Evolutionary conservation across 2,888 invertebrate species (phyloP).

Genomic region (Scaptomyza flava): DNA sequence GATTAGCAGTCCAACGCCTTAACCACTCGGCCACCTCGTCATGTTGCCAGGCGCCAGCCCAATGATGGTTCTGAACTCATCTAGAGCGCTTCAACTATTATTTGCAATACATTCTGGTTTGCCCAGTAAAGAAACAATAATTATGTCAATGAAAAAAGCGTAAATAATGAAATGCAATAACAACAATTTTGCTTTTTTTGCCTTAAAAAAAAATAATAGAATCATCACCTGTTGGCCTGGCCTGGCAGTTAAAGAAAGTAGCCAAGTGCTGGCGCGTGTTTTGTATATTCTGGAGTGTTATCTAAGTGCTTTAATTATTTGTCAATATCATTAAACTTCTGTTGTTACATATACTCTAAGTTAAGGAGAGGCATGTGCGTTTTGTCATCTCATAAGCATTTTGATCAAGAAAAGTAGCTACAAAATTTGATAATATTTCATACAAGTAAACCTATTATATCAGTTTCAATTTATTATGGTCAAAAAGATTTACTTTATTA

Average conservation of each 20-base stretch:
- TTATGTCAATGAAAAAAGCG: slow-evolving; percentile 60
- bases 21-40: slow-evolving; percentile 95
- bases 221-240: slow-evolving; percentile 26
- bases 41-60: slow-evolving; percentile 19
- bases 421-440: neutral
- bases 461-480: too few relatives aligned
- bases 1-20: slow-evolving; percentile 95
- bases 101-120: slow-evolving; percentile 1
- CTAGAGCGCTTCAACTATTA: neutral
- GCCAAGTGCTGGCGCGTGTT: slow-evolving; percentile 55
- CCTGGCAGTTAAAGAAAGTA: slow-evolving; percentile 57
- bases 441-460: too few relatives aligned
- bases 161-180: slow-evolving; percentile 15
- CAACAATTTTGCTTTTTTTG: slow-evolving; percentile 6
- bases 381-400: neutral
- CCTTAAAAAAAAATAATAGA: neutral
- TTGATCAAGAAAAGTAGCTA: neutral
- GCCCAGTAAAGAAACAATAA: slow-evolving; percentile 24
- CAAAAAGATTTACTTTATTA: too few relatives aligned
- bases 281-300: slow-evolving; percentile 35
- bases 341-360: slow-evolving; percentile 17
- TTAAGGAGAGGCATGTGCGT: too few relatives aligned
- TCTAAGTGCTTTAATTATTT: slow-evolving; percentile 37
- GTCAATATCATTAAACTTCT: slow-evolving; percentile 13
- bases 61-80: slow-evolving; percentile 47